These are phyloP conservation scores for Vimba vimba DNA, from an alignment of 2,113 vertebrate genomes.

Conservation along the genomic window DNA sequence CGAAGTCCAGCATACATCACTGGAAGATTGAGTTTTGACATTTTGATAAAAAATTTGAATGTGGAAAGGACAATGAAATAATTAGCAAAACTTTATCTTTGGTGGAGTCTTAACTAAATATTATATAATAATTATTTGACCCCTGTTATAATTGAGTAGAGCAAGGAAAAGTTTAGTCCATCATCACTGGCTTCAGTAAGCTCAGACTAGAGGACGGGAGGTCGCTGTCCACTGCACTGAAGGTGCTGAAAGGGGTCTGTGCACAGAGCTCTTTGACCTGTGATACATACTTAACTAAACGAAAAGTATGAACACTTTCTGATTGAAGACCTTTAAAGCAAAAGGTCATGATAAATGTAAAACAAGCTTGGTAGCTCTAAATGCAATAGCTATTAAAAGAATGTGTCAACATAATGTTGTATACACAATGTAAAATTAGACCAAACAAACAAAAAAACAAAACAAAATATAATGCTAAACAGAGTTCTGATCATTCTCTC, in stretches of 20 bases:
- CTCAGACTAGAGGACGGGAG: slow-evolving; percentile 29
- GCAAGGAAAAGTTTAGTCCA: background rate
- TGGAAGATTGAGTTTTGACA: background rate
- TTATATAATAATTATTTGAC: background rate
- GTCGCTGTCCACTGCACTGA: slow-evolving; percentile 49
- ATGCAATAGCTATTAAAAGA: background rate
- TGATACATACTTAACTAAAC: background rate
- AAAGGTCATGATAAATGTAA: background rate
- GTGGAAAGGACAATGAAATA: background rate
- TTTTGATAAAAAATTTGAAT: background rate
- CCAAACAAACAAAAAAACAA: background rate
- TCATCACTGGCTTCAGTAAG: slow-evolving; percentile 3
- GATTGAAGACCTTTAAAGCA: background rate
- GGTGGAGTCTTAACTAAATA: background rate
- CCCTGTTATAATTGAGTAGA: background rate
- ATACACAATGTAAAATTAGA: background rate
- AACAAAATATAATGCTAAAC: background rate
- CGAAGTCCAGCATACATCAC: background rate
- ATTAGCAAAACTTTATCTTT: background rate
- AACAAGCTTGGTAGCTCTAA: background rate
- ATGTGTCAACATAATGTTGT: background rate
- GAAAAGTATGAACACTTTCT: background rate
- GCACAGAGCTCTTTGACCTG: background rate
- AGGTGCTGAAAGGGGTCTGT: slow-evolving; percentile 54
- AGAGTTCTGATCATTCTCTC: background rate